Evolutionary conservation across 2,797 vertebrate genomes (phyloP).

Genomic region (Ctenopoma kingsleyae): DNA sequence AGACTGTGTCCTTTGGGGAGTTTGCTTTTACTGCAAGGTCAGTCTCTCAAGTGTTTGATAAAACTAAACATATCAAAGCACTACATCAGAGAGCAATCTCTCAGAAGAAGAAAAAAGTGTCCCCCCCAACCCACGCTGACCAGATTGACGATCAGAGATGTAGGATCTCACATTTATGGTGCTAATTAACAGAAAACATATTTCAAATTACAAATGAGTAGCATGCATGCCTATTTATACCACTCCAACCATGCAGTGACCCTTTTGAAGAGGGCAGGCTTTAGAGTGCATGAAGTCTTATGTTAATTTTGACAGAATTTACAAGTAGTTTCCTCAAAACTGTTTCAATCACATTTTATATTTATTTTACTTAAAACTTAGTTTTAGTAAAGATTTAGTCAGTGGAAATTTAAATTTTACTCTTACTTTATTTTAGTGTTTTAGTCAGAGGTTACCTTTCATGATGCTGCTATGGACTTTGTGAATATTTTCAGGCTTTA

Average conservation of each 20-base stretch:
- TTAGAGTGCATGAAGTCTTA: neutral
- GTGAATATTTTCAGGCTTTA: too few species aligned
- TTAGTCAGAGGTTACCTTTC: too few species aligned
- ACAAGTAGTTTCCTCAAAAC: neutral
- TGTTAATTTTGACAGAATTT: neutral
- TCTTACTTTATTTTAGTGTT: too few species aligned
- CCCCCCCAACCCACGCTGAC: constrained; percentile 52
- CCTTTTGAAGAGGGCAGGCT: constrained; percentile 1
- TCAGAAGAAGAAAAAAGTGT: constrained; percentile 43
- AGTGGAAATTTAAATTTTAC: too few species aligned
- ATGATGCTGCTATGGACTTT: too few species aligned
- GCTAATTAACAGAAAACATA: constrained; percentile 74
- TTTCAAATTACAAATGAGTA: constrained; percentile 68
- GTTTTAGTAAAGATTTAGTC: too few species aligned
- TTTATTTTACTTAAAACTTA: too few species aligned
- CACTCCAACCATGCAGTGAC: neutral
- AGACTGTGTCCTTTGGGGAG: constrained; percentile 64
- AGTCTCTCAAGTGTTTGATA: constrained; percentile 66
- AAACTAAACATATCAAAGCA: constrained; percentile 72
- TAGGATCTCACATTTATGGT: constrained; percentile 64
- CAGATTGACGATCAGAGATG: constrained; percentile 69
- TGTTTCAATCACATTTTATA: too few species aligned
- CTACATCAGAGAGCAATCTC: constrained; percentile 61
- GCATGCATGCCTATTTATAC: constrained; percentile 38
- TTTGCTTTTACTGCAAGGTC: constrained; percentile 70